Base-by-base conservation (phyloP, 2,888 invertebrate genomes). In the Cantharis lateralis region DNA sequence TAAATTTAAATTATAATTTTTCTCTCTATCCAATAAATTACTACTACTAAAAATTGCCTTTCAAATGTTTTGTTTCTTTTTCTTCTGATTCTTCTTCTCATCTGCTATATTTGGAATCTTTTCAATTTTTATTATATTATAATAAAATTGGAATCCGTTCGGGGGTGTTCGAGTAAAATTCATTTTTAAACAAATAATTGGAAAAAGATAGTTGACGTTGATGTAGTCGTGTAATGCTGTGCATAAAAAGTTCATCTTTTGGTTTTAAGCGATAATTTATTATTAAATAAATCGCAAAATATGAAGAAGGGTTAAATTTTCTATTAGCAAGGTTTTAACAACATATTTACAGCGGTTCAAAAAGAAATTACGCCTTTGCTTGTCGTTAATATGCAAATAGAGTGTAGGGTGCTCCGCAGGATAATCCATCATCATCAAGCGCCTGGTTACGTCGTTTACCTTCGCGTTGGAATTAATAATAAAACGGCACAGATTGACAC, bases 401-500 rank as follows among this genome's bases (percentile, higher is more conserved):
- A 72, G 76, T 72, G 73, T 74, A 69, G 75, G 74, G 75, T 24
- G 78, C 69, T 74, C 66, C 76, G 48, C n/a, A 62, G 72, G 74
- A 69, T 72, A 76, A 78, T 78, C 76, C 76, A 76, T 78, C 78
- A 78, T 78, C 78, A 76, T 75, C 80, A 78, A 68, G 61, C 72
- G 78, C 75, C 68, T 71, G 74, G 70, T 63, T 70, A 70, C 76
- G 72, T 77, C 79, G 68, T 74, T 73, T 74, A 76, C 79, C 74
- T 79, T 64, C 66, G 62, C 74, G 80, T 70, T 61, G 70, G 75
- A 77, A 80, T 79, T 80, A 81, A 80, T 80, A 81, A 78, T 77
- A 79, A 74, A 79, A 78, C 69, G 74, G 74, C 77, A 71, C 72
- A 79, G 78, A 81, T 80, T 80, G 81, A 80, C 80, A 80, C 80